phyloP scores from a whole-genome alignment of 1,140 invertebrate genomes.

The Drosophila eugracilis region DNA sequence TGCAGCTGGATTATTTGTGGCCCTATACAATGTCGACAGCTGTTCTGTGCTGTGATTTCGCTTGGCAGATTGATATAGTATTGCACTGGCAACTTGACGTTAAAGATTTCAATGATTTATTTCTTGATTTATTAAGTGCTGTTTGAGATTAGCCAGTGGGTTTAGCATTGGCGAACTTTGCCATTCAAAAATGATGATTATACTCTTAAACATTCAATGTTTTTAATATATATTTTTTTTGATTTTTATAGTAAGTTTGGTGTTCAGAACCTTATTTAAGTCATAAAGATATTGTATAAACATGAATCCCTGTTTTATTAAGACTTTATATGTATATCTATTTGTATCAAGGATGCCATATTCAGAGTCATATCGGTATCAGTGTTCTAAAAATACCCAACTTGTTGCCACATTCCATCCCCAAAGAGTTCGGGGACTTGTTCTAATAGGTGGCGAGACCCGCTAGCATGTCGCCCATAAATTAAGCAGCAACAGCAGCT shows the following conservation, averaged over 20 bases:
- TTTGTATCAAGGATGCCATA: no score
- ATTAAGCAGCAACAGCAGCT: slow-evolving; percentile 63
- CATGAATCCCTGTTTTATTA: background rate
- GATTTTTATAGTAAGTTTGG: background rate
- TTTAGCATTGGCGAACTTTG: slow-evolving; percentile 19
- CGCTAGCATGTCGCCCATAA: slow-evolving; percentile 50
- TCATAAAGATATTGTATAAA: background rate
- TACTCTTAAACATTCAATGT: background rate
- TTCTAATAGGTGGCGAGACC: slow-evolving; percentile 43
- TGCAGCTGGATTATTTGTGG: slow-evolving; percentile 40
- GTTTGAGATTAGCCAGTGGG: slow-evolving; percentile 64
- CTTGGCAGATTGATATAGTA: slow-evolving; percentile 54
- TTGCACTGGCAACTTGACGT: slow-evolving; percentile 62
- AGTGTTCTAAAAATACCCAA: background rate
- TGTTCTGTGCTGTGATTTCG: slow-evolving; percentile 60
- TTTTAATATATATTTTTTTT: background rate
- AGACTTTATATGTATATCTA: background rate
- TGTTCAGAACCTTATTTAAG: no score
- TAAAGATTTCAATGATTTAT: slow-evolving; percentile 72
- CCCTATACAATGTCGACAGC: slow-evolving; percentile 54
- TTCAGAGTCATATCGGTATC: background rate
- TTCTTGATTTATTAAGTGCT: slow-evolving; percentile 73
- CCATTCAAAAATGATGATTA: slow-evolving; percentile 37
- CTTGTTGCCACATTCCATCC: slow-evolving; percentile 42
- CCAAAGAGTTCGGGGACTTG: slow-evolving; percentile 21